Conservation (phyloP, 2,888 invertebrate genomes). For the Hypsopygia costalis region DNA sequence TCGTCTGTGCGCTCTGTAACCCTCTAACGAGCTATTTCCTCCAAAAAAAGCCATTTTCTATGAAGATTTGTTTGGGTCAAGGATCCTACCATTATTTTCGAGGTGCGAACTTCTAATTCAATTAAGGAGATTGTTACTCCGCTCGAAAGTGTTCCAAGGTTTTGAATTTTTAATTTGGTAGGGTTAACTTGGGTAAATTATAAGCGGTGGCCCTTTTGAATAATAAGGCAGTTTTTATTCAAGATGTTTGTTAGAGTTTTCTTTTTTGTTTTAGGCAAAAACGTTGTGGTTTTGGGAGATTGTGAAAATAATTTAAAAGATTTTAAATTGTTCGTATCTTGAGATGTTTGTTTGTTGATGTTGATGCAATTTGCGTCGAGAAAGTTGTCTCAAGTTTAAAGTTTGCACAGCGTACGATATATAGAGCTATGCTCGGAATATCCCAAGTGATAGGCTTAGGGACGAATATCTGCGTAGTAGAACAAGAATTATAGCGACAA, state of each 20-base stretch:
- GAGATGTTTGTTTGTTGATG: too few relatives aligned
- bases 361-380: too few relatives aligned
- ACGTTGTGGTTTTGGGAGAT: not conserved
- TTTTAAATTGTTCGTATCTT: too few relatives aligned
- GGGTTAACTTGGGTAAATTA: slow-evolving; percentile 5
- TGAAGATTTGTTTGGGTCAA: slow-evolving; percentile 22
- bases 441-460: too few relatives aligned
- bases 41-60: slow-evolving; percentile 29
- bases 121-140: slow-evolving; percentile 9
- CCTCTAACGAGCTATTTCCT: slow-evolving; percentile 46
- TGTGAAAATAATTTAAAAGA: too few relatives aligned
- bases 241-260: not conserved
- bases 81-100: slow-evolving; percentile 7
- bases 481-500: too few relatives aligned
- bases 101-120: slow-evolving; percentile 10
- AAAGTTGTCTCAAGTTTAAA: too few relatives aligned
- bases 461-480: too few relatives aligned
- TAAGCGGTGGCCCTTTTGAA: not conserved
- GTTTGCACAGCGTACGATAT: too few relatives aligned
- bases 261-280: not conserved
- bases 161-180: slow-evolving; percentile 8
- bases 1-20: slow-evolving; percentile 17
- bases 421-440: too few relatives aligned
- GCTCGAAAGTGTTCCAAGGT: slow-evolving; percentile 1
- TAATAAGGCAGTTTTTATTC: slow-evolving; percentile 1